Percentiles rank a stretch among this genome's conserved stretches.
phyloP scores from a whole-genome alignment of 2,113 vertebrate genomes.

The Panthera uncia region DNA sequence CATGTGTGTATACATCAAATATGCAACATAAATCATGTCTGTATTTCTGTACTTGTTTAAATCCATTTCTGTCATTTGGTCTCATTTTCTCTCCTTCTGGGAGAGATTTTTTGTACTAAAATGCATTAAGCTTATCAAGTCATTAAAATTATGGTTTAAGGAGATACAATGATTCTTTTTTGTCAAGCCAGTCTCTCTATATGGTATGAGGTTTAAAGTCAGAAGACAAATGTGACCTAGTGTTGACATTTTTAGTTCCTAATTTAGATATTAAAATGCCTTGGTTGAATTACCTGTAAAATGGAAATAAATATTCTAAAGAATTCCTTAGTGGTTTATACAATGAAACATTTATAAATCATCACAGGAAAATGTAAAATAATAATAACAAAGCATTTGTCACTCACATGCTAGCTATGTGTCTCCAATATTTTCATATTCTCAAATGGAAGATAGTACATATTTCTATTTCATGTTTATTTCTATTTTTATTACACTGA shows the following conservation, averaged over 20 bases:
- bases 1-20: neutral
- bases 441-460: neutral
- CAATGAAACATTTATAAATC: constrained; percentile 44
- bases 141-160: constrained; percentile 1
- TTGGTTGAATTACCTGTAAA: constrained; percentile 2
- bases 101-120: neutral
- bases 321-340: constrained; percentile 11
- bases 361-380: constrained; percentile 14
- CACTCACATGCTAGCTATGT: neutral
- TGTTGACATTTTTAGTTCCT: constrained; percentile 18
- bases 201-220: neutral
- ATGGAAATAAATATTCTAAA: constrained; percentile 27
- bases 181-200: neutral
- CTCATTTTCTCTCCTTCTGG: neutral
- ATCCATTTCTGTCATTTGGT: neutral
- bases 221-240: constrained; percentile 34
- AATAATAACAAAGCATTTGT: neutral
- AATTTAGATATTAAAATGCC: constrained; percentile 44
- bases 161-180: neutral
- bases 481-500: constrained; percentile 21
- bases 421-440: constrained; percentile 8
- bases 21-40: neutral
- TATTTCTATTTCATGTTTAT: neutral
- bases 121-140: neutral
- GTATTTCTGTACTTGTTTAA: neutral